Percentiles rank a stretch among this genome's conserved stretches.
These are phyloP conservation scores for Pseudachorutes palmiensis DNA, from an alignment of 1,140 invertebrate species.

Conservation along the genomic window DNA sequence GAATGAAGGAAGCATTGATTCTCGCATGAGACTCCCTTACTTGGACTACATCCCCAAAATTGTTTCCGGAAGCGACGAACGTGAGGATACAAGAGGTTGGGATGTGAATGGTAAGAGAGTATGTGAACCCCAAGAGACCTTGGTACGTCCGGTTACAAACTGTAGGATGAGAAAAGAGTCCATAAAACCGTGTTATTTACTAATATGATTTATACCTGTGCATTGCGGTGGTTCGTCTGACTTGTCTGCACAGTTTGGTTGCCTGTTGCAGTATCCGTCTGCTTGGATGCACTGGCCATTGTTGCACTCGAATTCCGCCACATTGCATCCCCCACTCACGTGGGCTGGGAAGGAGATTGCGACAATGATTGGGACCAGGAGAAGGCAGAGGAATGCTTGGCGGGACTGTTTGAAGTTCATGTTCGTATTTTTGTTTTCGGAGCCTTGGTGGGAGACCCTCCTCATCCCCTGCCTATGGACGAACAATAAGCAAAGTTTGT, in stretches of 20 bases:
- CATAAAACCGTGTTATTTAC: neutral
- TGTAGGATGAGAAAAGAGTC: neutral
- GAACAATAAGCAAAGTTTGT: too few relatives aligned
- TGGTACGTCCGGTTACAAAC: constrained; percentile 14
- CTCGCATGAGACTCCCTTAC: too few relatives aligned
- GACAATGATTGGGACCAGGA: too few relatives aligned
- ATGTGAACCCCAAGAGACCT: constrained; percentile 6
- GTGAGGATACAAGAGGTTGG: constrained; percentile 2
- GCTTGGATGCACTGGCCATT: constrained; percentile 9
- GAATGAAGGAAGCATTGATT: too few relatives aligned
- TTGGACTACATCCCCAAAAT: constrained; percentile 13
- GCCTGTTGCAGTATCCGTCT: constrained; percentile 7
- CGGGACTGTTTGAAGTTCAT: too few relatives aligned
- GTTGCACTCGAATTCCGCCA: constrained; percentile 10
- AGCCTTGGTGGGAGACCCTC: too few relatives aligned
- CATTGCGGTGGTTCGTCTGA: constrained; percentile 1
- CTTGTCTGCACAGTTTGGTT: neutral
- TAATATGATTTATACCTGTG: neutral
- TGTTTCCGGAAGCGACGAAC: neutral
- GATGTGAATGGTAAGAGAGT: neutral
- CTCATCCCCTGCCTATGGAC: too few relatives aligned
- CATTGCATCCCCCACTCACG: neutral
- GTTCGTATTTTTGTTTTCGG: too few relatives aligned
- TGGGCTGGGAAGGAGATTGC: too few relatives aligned
- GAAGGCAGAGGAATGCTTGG: too few relatives aligned